These are phyloP conservation scores for Cirrhinus mrigala DNA, from an alignment of 2,797 vertebrate genomes.

Conservation along the genomic window DNA sequence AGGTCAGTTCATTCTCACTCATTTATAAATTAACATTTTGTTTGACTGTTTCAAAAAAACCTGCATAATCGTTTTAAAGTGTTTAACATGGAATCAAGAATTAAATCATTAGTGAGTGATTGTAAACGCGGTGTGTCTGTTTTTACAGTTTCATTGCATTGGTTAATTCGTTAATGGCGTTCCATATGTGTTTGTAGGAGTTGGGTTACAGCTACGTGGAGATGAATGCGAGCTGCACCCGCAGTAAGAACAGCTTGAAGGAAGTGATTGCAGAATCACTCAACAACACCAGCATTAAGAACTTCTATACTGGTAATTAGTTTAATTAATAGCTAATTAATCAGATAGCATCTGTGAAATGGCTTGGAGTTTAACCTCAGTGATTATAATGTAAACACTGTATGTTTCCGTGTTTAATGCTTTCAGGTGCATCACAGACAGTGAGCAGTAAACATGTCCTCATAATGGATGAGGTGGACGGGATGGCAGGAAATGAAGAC, in stretches of 20 bases:
- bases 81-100: background rate
- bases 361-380: background rate
- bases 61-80: background rate
- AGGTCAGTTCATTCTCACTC: slow-evolving; percentile 80
- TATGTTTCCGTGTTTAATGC: slow-evolving; percentile 35
- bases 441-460: slow-evolving; percentile 89
- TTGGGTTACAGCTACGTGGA: slow-evolving; percentile 94
- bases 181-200: slow-evolving; percentile 79
- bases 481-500: slow-evolving; percentile 98
- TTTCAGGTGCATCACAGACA: slow-evolving; percentile 82
- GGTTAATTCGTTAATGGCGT: slow-evolving; percentile 11
- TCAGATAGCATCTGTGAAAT: slow-evolving; percentile 15
- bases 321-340: background rate
- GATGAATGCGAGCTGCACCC: slow-evolving; percentile 95
- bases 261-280: slow-evolving; percentile 90
- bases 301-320: slow-evolving; percentile 87
- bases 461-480: slow-evolving; percentile 99
- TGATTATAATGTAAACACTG: slow-evolving; percentile 21
- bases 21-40: background rate
- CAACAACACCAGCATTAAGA: slow-evolving; percentile 96
- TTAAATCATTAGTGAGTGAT: slow-evolving; percentile 23
- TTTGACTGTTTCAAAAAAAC: slow-evolving; percentile 8
- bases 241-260: slow-evolving; percentile 94
- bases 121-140: slow-evolving; percentile 18
- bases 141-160: background rate